Evolutionary conservation across 2,888 invertebrate genomes (phyloP), one percentile per base, ranked within the genome.

Genomic region (Cryptophagus acutangulus): DNA sequence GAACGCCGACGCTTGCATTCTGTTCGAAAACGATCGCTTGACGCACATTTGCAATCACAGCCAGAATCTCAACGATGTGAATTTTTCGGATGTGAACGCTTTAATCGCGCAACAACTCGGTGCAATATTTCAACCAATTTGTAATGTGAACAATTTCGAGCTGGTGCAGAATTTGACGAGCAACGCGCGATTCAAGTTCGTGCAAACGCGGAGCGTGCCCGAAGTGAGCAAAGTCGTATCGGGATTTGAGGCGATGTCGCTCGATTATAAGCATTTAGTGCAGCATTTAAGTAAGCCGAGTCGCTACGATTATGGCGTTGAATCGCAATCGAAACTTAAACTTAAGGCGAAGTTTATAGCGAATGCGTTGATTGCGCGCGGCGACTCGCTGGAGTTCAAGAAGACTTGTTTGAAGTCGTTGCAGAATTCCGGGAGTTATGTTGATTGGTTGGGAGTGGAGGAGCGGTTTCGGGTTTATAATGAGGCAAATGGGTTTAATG

Each of bases 1-100:
- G 36, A 46, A 63, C 2, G 60, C 64, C 6, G 73, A 75, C 50
- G 51, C 67, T 12, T 62, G 63, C 12, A 52, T 74, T 35, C 37
- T 74, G 12, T 69, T 74, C 53, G 71, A 74, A 52, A 76, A 76
- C 52, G 74, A 75, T 52, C 59, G 66, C 41, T 55, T 74, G 26
- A 65, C 72, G 38, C 58, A 63, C 38, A 66, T 68, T 38, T 71
- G 71, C 40, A 60, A 57, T n/a, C 46, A 66, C 60, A 38, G 35
- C 12, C 33, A 55, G 33, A 43, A 55, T 30, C 41, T 54, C 3
- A 53, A 57, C 33, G 56, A 59, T 8, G 57, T 67, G 10, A 59
- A 56, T 29, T 67, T 74, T 33, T 43, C 51, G 1, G 68, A 74
- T 46, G 61, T 75, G 34, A 76, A 76, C 58, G 58, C 63, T 14